phyloP scores from a whole-genome alignment of 2,797 vertebrate genomes.

The Notamacropus eugenii region DNA sequence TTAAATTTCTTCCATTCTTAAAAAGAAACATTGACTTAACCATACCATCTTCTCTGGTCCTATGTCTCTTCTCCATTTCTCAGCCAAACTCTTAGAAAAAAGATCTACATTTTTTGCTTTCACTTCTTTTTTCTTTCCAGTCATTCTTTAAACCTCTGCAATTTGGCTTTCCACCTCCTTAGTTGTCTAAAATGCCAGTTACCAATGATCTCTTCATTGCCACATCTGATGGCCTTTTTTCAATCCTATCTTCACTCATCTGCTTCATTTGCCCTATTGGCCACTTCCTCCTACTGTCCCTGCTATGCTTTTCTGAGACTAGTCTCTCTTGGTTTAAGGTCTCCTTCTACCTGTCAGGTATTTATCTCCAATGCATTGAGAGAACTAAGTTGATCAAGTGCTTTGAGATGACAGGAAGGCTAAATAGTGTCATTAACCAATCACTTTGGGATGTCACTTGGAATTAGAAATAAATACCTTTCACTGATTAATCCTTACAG shows the following conservation, averaged over 20 bases:
- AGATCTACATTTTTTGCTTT: neutral
- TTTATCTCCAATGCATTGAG: neutral
- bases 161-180: neutral
- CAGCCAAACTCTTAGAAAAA: neutral
- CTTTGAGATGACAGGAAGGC: neutral
- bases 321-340: neutral
- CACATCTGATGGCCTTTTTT: neutral
- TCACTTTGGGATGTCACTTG: neutral
- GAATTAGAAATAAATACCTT: rapidly evolving
- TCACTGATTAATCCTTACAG: rapidly evolving
- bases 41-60: neutral
- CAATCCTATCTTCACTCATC: neutral
- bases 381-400: neutral
- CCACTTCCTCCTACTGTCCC: neutral
- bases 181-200: neutral
- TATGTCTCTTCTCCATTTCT: neutral
- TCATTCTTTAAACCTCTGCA: neutral
- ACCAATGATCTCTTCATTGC: neutral
- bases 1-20: neutral
- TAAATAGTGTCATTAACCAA: rapidly evolving
- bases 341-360: neutral
- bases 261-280: neutral
- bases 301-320: neutral
- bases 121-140: neutral
- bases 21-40: neutral